Evolutionary conservation across 2,888 invertebrate genomes (phyloP).

Genomic region (Stomorhina lunata): DNA sequence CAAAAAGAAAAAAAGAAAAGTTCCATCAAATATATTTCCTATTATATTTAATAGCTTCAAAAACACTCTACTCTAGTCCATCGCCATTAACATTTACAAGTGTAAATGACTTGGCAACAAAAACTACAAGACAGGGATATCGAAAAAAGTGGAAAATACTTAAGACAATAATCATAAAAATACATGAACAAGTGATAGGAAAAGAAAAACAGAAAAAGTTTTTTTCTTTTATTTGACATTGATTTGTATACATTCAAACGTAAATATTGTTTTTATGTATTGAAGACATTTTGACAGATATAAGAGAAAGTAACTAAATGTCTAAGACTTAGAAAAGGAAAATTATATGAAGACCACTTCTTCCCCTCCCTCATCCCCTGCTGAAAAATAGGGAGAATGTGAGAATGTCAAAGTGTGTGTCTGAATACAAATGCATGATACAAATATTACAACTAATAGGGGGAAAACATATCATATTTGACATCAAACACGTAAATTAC

Average conservation of each 20-base stretch:
- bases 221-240: neutral
- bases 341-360: too few relatives aligned
- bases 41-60: constrained; percentile 43
- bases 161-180: constrained; percentile 21
- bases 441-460: too few relatives aligned
- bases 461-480: constrained; percentile 26
- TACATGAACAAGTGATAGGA: neutral
- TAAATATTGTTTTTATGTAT: too few relatives aligned
- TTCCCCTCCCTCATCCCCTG: too few relatives aligned
- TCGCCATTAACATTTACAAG: constrained; percentile 24
- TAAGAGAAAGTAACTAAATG: too few relatives aligned
- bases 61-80: neutral
- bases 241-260: constrained; percentile 12
- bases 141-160: neutral
- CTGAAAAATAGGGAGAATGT: too few relatives aligned
- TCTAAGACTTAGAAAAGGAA: too few relatives aligned
- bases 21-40: constrained; percentile 42
- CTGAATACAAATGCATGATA: too few relatives aligned
- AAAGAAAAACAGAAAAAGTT: neutral
- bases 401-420: too few relatives aligned
- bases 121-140: neutral
- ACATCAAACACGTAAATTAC: constrained; percentile 42
- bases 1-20: constrained; percentile 23
- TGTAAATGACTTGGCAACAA: constrained; percentile 38
- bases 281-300: too few relatives aligned